Evolutionary conservation across 2,888 invertebrate genomes (phyloP).

Genomic region (Prostheceraeus crozeri): DNA sequence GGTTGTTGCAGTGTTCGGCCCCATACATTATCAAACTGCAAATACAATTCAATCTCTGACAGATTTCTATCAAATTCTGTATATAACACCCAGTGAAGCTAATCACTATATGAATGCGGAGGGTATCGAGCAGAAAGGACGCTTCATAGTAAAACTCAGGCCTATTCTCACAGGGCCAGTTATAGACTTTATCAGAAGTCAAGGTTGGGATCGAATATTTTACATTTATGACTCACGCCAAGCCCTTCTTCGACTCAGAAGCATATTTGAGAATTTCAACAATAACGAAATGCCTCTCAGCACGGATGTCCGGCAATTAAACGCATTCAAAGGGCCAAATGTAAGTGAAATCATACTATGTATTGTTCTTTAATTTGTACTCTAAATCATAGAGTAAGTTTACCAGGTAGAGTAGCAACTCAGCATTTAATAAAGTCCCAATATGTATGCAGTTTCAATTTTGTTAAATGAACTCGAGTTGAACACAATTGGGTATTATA

Average conservation of each 20-base stretch:
- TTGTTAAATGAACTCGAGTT: too few relatives aligned
- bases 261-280: slow-evolving; percentile 35
- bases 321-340: too few relatives aligned
- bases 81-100: slow-evolving; percentile 34
- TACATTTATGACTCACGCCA: slow-evolving; percentile 37
- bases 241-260: slow-evolving; percentile 34
- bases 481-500: too few relatives aligned
- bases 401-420: too few relatives aligned
- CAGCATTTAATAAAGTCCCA: too few relatives aligned
- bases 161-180: slow-evolving; percentile 33
- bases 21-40: slow-evolving; percentile 33
- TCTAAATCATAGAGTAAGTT: too few relatives aligned
- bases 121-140: neutral
- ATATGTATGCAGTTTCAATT: too few relatives aligned
- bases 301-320: slow-evolving; percentile 30
- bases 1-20: slow-evolving; percentile 37
- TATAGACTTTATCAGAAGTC: slow-evolving; percentile 31
- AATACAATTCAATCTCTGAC: slow-evolving; percentile 38
- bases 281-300: slow-evolving; percentile 24
- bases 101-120: slow-evolving; percentile 29
- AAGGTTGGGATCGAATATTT: slow-evolving; percentile 34
- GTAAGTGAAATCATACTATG: too few relatives aligned
- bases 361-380: too few relatives aligned
- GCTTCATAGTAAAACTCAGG: slow-evolving; percentile 35
- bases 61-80: slow-evolving; percentile 26